Conservation (phyloP, 2,888 invertebrate genomes). For the Oscheius sp. region DNA sequence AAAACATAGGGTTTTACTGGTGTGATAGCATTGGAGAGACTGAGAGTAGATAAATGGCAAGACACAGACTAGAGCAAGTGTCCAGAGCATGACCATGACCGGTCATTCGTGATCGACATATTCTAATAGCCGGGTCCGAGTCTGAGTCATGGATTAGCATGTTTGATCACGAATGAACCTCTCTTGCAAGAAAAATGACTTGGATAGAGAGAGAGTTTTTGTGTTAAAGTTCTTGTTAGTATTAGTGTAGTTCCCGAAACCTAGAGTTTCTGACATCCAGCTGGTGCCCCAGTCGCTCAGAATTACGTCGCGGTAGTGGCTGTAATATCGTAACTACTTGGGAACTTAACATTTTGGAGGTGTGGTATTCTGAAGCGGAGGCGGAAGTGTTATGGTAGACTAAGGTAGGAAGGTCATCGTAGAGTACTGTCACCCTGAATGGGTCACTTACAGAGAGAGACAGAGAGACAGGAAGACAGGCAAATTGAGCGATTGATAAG, state of each 20-base stretch:
- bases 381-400: slow-evolving; percentile 32
- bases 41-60: neutral
- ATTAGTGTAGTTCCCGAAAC: slow-evolving; percentile 21
- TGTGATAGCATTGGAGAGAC: neutral
- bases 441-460: too few relatives aligned
- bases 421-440: neutral
- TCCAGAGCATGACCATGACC: neutral
- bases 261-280: slow-evolving; percentile 26
- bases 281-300: slow-evolving; percentile 25
- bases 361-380: slow-evolving; percentile 7
- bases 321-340: neutral
- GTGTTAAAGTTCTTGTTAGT: neutral
- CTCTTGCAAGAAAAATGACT: too few relatives aligned
- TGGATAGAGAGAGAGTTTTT: too few relatives aligned
- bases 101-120: neutral
- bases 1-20: neutral
- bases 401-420: slow-evolving; percentile 25
- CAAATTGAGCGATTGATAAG: too few relatives aligned
- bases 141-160: slow-evolving; percentile 1
- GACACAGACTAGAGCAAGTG: neutral
- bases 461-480: too few relatives aligned
- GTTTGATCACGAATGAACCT: neutral
- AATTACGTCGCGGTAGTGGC: slow-evolving; percentile 34
- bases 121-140: neutral
- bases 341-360: slow-evolving; percentile 8